phyloP scores from a whole-genome alignment of 2,888 invertebrate species.

The Drosophila atroscutellata region DNA sequence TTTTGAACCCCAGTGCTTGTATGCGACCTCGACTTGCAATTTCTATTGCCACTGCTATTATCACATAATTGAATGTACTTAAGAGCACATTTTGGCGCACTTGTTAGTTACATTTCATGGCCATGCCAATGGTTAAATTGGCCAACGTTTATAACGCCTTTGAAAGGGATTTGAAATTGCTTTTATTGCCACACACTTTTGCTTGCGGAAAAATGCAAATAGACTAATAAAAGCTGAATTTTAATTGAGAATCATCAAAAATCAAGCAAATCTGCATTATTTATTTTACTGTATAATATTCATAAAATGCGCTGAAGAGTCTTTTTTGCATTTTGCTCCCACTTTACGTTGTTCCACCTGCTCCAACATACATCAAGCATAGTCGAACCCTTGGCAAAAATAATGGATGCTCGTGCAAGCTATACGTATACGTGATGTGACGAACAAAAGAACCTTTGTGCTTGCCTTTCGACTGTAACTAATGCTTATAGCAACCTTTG shows the following conservation, averaged over 20 bases:
- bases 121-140: not conserved
- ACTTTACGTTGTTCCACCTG: constrained; percentile 9
- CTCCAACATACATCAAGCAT: constrained; percentile 30
- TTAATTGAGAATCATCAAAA: not conserved
- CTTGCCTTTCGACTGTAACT: constrained; percentile 62
- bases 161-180: not conserved
- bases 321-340: not conserved
- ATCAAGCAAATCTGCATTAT: not conserved
- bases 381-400: constrained; percentile 36
- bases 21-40: not conserved
- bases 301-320: not conserved
- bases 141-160: not conserved
- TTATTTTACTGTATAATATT: constrained; percentile 6
- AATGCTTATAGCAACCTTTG: constrained; percentile 57
- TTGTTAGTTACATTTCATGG: constrained; percentile 16
- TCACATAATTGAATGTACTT: constrained; percentile 26
- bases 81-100: constrained; percentile 10
- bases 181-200: constrained; percentile 2
- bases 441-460: constrained; percentile 53
- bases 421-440: constrained; percentile 67
- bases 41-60: constrained; percentile 3
- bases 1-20: constrained; percentile 25
- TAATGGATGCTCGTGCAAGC: no score
- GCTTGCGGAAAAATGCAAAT: not conserved
- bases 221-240: constrained; percentile 1